Evolutionary conservation across 2,888 invertebrate species (phyloP).

Genomic region (Nomada ruficornis): DNA sequence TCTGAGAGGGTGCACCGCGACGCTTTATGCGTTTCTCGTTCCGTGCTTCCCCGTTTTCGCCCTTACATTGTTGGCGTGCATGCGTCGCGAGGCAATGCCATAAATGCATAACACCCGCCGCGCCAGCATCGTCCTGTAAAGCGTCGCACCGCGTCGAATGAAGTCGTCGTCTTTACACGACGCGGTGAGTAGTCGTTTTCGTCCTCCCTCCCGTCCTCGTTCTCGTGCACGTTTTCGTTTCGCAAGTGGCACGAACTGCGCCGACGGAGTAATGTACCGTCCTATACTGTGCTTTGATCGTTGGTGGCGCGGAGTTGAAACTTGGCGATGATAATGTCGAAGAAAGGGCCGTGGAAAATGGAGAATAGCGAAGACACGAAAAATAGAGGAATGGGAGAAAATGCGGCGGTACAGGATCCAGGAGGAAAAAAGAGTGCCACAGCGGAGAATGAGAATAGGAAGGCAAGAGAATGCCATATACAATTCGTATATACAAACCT

Average conservation of each 20-base stretch:
- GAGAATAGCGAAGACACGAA: conserved; percentile 24
- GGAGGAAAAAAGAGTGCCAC: not conserved
- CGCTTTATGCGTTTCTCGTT: conserved; percentile 67
- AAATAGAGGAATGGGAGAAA: not conserved
- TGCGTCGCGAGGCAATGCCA: conserved; percentile 48
- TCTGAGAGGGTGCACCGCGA: conserved; percentile 21
- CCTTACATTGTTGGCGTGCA: conserved; percentile 58
- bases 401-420: not conserved
- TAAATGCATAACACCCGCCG: conserved; percentile 63
- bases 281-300: not conserved
- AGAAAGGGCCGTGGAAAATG: conserved; percentile 25
- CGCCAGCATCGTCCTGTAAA: conserved; percentile 50
- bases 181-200: not conserved
- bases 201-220: conserved; percentile 7
- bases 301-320: conserved; percentile 29
- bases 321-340: conserved; percentile 48
- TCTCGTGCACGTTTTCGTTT: conserved; percentile 11
- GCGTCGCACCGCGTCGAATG: conserved; percentile 41
- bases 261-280: not conserved
- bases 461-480: conserved; percentile 47
- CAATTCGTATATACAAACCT: conserved; percentile 76
- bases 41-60: conserved; percentile 49
- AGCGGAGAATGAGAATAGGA: conserved; percentile 40
- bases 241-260: not conserved
- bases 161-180: conserved; percentile 23